These are phyloP conservation scores for Dendroctonus valens DNA, from an alignment of 1,140 invertebrate species.

Conservation along the genomic window DNA sequence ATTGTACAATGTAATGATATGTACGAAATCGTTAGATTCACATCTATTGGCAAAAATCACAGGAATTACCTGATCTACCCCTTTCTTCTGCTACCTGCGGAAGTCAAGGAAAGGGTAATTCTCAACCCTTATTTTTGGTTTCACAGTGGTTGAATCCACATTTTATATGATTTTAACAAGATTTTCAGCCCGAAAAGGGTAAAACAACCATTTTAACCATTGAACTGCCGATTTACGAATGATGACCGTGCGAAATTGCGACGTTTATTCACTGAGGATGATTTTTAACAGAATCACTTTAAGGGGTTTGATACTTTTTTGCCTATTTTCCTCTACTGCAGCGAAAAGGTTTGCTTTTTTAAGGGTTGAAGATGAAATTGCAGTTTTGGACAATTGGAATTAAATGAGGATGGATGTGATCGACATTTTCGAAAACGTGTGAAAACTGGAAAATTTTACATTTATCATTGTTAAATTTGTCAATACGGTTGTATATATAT, in stretches of 20 bases:
- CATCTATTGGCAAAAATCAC: not conserved
- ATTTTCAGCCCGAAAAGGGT: constrained; percentile 37
- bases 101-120: constrained; percentile 13
- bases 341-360: constrained; percentile 15
- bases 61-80: constrained; percentile 30
- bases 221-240: constrained; percentile 21
- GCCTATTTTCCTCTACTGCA: constrained; percentile 23
- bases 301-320: constrained; percentile 24
- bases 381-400: constrained; percentile 5
- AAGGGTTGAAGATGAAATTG: constrained; percentile 16
- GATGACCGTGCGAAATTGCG: constrained; percentile 42
- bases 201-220: constrained; percentile 37
- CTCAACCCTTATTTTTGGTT: constrained; percentile 34
- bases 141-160: constrained; percentile 41
- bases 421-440: too few relatives aligned
- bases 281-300: constrained; percentile 20
- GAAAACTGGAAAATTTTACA: too few relatives aligned
- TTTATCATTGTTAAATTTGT: too few relatives aligned
- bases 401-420: constrained; percentile 9
- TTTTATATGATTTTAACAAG: constrained; percentile 44
- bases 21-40: constrained; percentile 27
- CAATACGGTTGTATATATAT: too few relatives aligned
- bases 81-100: constrained; percentile 24
- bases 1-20: constrained; percentile 27
- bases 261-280: constrained; percentile 4